These are phyloP conservation scores for Leucophenga montana DNA, from an alignment of 2,888 invertebrate genomes.

Conservation along the genomic window DNA sequence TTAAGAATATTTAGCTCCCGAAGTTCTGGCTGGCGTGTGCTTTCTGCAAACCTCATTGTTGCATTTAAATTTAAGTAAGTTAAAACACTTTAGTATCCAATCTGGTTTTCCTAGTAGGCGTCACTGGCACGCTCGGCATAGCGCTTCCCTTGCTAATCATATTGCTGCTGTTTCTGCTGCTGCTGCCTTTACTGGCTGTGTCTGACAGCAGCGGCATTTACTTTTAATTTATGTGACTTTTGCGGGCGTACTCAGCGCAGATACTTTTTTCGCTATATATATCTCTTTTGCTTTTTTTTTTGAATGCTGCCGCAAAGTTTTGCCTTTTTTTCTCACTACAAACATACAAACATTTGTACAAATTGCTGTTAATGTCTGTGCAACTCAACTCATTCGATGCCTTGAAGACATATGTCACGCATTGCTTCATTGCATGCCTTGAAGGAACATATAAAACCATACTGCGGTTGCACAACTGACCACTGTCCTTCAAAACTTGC, in stretches of 20 bases:
- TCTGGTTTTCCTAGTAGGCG: neutral
- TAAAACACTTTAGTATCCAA: constrained; percentile 49
- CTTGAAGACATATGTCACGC: constrained; percentile 40
- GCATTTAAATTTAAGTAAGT: no score
- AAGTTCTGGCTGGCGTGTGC: no score
- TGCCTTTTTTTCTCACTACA: neutral
- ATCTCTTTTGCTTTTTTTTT: constrained; percentile 9
- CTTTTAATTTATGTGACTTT: constrained; percentile 59
- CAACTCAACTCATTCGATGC: constrained; percentile 18
- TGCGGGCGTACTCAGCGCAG: constrained; percentile 51
- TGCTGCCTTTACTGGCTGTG: constrained; percentile 41
- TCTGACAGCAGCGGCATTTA: constrained; percentile 63
- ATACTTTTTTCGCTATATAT: constrained; percentile 36
- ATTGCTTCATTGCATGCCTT: constrained; percentile 33
- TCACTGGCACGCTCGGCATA: neutral
- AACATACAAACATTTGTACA: no score
- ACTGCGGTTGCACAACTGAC: neutral
- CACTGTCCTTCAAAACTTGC: constrained; percentile 32
- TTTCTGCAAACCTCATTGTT: no score
- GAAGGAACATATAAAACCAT: no score
- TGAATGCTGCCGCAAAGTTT: neutral
- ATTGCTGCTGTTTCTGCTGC: neutral
- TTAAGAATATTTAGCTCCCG: no score
- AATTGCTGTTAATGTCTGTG: constrained; percentile 45
- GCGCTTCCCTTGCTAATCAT: constrained; percentile 3